A percentile compares a stretch with the other conserved stretches of the same genome.
phyloP scores from a whole-genome alignment of 92 coral and sea anemone species.

The Palythoa grandis region DNA sequence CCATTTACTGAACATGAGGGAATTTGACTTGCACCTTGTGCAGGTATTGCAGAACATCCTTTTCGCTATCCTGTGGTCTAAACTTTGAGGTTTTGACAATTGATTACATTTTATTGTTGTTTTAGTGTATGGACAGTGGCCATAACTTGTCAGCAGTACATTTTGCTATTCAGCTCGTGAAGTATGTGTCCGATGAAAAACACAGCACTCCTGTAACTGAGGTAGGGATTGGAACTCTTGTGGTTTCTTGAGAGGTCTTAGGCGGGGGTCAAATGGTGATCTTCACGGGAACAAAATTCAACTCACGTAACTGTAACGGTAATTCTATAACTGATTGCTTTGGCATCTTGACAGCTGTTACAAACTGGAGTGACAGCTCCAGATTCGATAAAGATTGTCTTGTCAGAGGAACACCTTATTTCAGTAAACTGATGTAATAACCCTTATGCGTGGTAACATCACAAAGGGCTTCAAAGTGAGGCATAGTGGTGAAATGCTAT shows the following conservation, averaged over 20 bases:
- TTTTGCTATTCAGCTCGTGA: conserved; percentile 93
- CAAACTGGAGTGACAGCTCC: no score
- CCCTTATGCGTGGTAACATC: no score
- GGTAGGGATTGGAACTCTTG: conserved; percentile 49
- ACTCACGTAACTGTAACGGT: no score
- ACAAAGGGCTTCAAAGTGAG: no score
- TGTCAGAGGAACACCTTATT: no score
- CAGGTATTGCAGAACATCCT: conserved; percentile 60
- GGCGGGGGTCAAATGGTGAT: background rate
- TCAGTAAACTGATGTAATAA: no score
- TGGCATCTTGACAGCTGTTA: no score
- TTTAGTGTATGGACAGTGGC: conserved; percentile 94
- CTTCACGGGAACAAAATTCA: no score
- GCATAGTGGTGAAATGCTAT: no score
- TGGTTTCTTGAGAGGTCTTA: background rate
- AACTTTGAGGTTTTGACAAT: background rate
- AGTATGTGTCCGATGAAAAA: conserved; percentile 88
- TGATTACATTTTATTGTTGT: conserved; percentile 7
- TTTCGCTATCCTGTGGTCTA: no score
- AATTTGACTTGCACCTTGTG: conserved; percentile 94
- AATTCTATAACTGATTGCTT: no score
- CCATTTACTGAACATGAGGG: conserved; percentile 94
- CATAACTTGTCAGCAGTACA: conserved; percentile 86
- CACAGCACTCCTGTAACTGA: conserved; percentile 90
- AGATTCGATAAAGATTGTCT: no score